Evolutionary conservation across 2,113 vertebrate species (phyloP), one percentile per base, ranked within the genome.

Genomic region (Furnarius figulus): DNA sequence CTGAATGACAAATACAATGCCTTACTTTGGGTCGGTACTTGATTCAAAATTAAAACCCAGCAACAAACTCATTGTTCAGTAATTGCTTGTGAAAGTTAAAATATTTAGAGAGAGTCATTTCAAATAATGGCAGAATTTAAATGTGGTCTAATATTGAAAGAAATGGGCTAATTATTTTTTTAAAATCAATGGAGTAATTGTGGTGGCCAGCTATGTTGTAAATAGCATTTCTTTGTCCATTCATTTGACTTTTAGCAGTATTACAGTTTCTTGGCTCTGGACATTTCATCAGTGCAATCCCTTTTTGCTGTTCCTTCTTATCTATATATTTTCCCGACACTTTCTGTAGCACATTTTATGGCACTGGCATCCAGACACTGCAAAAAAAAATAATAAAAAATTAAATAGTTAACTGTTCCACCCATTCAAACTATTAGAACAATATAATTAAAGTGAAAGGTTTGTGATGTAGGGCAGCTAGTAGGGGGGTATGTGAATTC

Each of bases 221-320:
- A 94, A 93, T 91, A 92, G 93, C 85, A 66, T 93, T 96, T 93
- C 95, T 95, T 97, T 97, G 95, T 97, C 84, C 53, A 92, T 97
- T 97, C 95, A 92, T 97, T 91, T 92, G 91, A 91, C 85, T 97
- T 95, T 63, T 88, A 97, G 90, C 70, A 53, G 73, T 65, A 70
- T 91, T 88, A 59, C 73, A 40, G 84, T 89, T 95, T 85, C 94
- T 91, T 88, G 83, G 67, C 86, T 94, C 58, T 87, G 37, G 81
- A 63, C 35, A 6, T 93, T 92, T 66, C 50, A 92, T 87, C 90
- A 66, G 27, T 74, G 92, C 59, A 78, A 30, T 75, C 81, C 14
- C 20, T 73, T 87, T 70, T 79, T 89, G 55, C 92, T 89, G 61
- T 72, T 77, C 28, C 52, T 93, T 62, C 52, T 50, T 68, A 52